These are phyloP conservation scores for Probosciger aterrimus DNA, from an alignment of 2,113 vertebrate species.

Conservation along the genomic window DNA sequence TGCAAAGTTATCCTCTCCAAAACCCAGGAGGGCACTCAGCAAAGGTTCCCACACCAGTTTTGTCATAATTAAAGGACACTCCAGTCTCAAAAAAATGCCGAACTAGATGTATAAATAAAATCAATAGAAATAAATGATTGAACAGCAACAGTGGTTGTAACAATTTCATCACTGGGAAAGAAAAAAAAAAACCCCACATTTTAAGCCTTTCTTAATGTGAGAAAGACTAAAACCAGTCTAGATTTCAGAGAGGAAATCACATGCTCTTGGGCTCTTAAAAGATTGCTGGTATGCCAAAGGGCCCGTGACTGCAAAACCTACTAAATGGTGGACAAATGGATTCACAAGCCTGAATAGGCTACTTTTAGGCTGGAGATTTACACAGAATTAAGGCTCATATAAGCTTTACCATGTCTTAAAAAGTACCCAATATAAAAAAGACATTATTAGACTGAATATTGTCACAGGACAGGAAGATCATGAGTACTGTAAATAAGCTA, in stretches of 20 bases:
- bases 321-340: background rate
- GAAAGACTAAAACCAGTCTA: background rate
- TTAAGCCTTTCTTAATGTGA: background rate
- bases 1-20: background rate
- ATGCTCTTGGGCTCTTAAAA: background rate
- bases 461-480: background rate
- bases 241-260: background rate
- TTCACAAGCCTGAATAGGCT: background rate
- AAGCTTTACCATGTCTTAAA: background rate
- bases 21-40: background rate
- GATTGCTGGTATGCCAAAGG: background rate
- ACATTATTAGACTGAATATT: background rate
- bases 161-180: background rate
- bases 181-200: background rate
- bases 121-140: background rate
- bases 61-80: background rate
- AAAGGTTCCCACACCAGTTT: background rate
- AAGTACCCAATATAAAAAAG: background rate
- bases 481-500: background rate
- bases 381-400: background rate
- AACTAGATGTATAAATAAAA: background rate
- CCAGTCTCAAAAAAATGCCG: background rate
- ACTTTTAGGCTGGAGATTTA: background rate
- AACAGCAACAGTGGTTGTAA: background rate
- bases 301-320: background rate